Base-by-base conservation (phyloP, 1,140 invertebrate genomes). In the Matsumurasca onukii region DNA sequence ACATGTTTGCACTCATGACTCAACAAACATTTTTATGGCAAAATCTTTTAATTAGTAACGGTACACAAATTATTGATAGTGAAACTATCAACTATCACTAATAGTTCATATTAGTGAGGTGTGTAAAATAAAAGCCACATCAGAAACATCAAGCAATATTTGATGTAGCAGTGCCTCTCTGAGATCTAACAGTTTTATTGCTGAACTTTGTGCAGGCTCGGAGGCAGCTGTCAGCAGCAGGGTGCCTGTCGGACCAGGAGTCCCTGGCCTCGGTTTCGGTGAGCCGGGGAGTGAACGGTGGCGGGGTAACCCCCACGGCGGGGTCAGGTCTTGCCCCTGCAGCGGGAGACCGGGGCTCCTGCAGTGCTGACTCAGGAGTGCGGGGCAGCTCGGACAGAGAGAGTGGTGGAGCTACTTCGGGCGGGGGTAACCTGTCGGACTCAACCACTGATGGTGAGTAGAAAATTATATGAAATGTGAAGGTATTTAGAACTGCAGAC, bases 311-410 rank as follows among this genome's bases (percentile, higher is more conserved):
- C 80, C 84, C 20, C 73, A 49, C 57, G 72, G 77, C 51, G 73
- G 71, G 22, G 68, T 71, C 84, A 76, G 74, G 80, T 2, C 24
- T 65, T 17, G 80, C 59, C 82, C 57, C 30, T 22, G 64, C 45
- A 17, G 80, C 88, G 1, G 90, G 89, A 1, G 91, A 93, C 76
- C 80, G 91, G 48, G 91, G 91, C 65, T 93, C 91, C 74, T 93
- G 91, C 78, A 92, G 90, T 74, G 92, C 91, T n/a, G 92, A 94
- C 78, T 92, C 90, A 22, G 92, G 91, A 22, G 89, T 92, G 1
- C 83, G 91, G 72, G 89, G 91, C 61, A 92, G 89, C 76, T 93
- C 91, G 73, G 91, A 94, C 76, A 80, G 89, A 25, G 89, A 91
- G 74, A 90, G 88, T 72, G 89, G 82, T 12, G 84, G 88, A 9